These are phyloP conservation scores for Urocitellus parryii DNA, from an alignment of 2,113 vertebrate species.

Conservation along the genomic window DNA sequence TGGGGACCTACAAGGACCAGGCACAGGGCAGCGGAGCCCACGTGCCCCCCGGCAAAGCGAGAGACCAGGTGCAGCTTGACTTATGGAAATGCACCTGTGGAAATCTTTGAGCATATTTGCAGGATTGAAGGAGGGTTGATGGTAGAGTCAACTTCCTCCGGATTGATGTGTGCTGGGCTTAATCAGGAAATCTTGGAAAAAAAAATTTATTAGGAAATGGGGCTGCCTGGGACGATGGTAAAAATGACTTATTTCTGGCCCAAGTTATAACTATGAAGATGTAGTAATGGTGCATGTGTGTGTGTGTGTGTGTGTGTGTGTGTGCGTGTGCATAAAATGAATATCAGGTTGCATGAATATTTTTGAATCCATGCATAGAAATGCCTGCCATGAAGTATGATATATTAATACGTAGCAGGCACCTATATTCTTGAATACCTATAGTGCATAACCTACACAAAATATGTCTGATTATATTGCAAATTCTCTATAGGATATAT, in stretches of 20 bases:
- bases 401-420: not conserved
- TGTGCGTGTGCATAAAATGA: no score
- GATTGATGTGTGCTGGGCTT: not conserved
- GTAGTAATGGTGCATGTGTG: no score
- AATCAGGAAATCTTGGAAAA: not conserved
- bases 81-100: not conserved
- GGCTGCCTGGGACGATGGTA: no score
- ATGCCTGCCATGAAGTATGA: not conserved
- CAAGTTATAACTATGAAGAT: not conserved
- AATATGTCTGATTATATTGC: no score
- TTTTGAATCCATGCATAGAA: not conserved
- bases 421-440: no score
- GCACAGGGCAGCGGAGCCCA: no score
- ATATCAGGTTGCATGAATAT: not conserved
- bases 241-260: not conserved
- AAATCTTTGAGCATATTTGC: not conserved
- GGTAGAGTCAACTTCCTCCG: not conserved
- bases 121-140: not conserved
- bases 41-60: not conserved
- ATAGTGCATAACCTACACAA: no score
- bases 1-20: conserved; percentile 80
- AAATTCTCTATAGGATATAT: no score
- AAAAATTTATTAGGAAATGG: no score
- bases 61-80: not conserved
- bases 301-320: no score